Evolutionary conservation across 2,797 vertebrate species (phyloP), one percentile per base, ranked within the genome.

Genomic region (Darevskia nairensis): DNA sequence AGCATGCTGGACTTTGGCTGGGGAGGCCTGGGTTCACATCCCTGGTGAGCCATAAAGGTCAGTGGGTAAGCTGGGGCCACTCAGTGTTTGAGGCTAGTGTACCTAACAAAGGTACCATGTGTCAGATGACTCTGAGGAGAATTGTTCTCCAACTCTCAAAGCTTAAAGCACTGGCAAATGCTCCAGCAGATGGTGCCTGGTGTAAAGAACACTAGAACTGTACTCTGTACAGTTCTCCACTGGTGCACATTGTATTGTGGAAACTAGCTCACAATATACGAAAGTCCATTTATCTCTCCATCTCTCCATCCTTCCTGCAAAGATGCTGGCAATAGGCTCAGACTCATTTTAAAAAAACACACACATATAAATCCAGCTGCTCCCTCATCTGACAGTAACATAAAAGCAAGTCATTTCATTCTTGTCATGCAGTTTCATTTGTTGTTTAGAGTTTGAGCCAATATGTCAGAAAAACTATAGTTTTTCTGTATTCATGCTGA

Each of bases 381-480:
- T 86, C 41, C 39, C 32, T 29, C 19, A 41, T 71, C 8, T 3
- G 32, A 74, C 68, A 46, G 17, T 21, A n/a, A 46, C n/a, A 64
- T 27, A 61, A 72, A 87, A 77, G 0, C 61, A 25, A 82, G 88
- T 1, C 39, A 71, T 86, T 92, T 92, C 25, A 46, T 71, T 84
- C 86, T 39, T 72, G 46, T 61, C 68, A 80, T n/a, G 35, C 50
- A 72, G 59, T 27, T 82, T 59, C 39, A 55, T 64, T 81, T 17
- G 0, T 84, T 81, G 41, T 66, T 88, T 46, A 81, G 86, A 86
- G 86, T 90, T 69, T 77, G 87, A 88, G 85, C 59, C 85, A 68
- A 68, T 9, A 4, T 82, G 10, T 78, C 86, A 84, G n/a, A 21
- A 46, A 84, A 59, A 71, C 25, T 76, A 9, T 72, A 17, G 74